Evolutionary conservation across 2,113 vertebrate species (phyloP).

Genomic region (Crypturellus undulatus): DNA sequence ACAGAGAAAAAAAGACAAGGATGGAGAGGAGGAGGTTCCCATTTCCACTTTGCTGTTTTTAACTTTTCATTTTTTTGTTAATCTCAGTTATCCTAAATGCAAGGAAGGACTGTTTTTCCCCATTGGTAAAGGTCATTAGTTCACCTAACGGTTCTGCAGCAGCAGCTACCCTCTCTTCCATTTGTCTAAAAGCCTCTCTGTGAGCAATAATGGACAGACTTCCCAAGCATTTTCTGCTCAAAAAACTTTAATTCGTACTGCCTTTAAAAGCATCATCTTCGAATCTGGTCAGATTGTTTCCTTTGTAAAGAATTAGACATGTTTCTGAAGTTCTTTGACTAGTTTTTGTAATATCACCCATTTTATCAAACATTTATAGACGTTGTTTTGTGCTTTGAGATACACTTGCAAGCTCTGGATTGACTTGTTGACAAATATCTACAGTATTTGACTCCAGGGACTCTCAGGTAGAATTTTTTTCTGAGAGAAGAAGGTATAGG

Average conservation of each 20-base stretch:
- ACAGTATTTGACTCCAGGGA: not conserved
- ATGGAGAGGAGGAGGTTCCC: not conserved
- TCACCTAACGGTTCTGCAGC: slow-evolving; percentile 13
- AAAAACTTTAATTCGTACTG: slow-evolving; percentile 15
- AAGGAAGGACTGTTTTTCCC: not conserved
- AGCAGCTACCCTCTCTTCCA: not conserved
- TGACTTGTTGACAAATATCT: not conserved
- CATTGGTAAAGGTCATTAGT: not conserved
- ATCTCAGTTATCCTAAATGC: not conserved
- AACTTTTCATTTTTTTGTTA: not conserved
- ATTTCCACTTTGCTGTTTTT: not conserved
- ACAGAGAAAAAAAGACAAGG: not conserved
- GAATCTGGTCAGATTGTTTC: not conserved
- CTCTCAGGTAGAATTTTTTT: not conserved
- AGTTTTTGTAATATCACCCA: not conserved
- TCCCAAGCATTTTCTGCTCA: not conserved
- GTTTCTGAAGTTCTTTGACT: not conserved
- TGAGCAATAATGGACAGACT: not conserved
- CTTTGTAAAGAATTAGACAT: not conserved
- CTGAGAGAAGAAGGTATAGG: not conserved
- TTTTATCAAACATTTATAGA: not conserved
- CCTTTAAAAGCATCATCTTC: not conserved
- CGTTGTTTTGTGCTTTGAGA: not conserved
- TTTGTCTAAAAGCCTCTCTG: slow-evolving; percentile 46
- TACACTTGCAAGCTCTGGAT: not conserved